Conservation (phyloP, 2,113 vertebrate genomes). For the Eolophus roseicapilla region DNA sequence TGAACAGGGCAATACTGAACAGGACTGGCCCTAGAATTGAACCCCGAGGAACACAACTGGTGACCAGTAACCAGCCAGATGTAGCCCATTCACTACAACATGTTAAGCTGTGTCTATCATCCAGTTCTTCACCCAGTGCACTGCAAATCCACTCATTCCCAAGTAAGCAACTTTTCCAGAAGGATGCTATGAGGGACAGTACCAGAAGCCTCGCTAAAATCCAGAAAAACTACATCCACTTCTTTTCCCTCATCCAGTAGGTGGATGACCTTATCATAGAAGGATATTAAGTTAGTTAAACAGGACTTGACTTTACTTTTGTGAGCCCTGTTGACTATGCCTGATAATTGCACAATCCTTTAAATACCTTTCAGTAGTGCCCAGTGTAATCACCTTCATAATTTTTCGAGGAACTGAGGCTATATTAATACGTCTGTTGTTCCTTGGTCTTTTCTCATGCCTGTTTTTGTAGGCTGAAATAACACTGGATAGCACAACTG, state of each 20-base stretch:
- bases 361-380: not conserved
- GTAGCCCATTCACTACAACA: not conserved
- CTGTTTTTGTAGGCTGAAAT: not conserved
- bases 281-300: not conserved
- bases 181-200: not conserved
- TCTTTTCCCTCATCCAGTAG: not conserved
- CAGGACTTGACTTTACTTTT: not conserved
- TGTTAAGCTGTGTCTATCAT: not conserved
- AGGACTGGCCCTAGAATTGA: not conserved
- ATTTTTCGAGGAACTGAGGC: not conserved
- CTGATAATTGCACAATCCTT: not conserved
- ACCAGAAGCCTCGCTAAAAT: not conserved
- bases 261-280: not conserved
- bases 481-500: not conserved
- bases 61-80: not conserved
- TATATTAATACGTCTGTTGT: not conserved
- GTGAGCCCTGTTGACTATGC: not conserved
- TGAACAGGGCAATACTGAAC: not conserved
- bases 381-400: too few relatives aligned
- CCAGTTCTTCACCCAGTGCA: not conserved
- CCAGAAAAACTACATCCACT: not conserved
- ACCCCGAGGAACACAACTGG: not conserved
- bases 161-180: accelerated
- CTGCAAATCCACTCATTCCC: not conserved
- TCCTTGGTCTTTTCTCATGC: not conserved